phyloP scores from a whole-genome alignment of 2,888 invertebrate genomes.

The Cerastis leucographa region DNA sequence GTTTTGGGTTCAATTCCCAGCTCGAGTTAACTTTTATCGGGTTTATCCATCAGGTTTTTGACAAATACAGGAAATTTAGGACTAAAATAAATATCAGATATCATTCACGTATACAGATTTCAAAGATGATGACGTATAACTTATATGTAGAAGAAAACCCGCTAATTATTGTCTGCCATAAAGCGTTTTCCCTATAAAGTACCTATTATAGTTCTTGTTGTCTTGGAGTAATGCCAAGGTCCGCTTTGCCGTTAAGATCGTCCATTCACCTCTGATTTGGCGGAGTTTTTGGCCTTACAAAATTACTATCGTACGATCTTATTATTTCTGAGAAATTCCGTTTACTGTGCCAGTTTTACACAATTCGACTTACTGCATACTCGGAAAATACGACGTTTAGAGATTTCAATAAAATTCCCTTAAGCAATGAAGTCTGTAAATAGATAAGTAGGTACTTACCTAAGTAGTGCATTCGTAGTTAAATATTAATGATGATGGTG shows the following conservation, averaged over 20 bases:
- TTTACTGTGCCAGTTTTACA: slow-evolving; percentile 25
- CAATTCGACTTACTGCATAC: background rate
- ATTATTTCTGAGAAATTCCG: slow-evolving; percentile 27
- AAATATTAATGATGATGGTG: too few relatives aligned
- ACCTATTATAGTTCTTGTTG: slow-evolving; percentile 17
- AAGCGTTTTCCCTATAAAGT: slow-evolving; percentile 20
- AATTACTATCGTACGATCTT: slow-evolving; percentile 20
- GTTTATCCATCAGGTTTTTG: background rate
- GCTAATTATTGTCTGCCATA: background rate
- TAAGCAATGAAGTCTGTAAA: background rate
- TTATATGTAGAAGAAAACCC: background rate
- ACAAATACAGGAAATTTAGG: background rate
- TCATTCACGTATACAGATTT: background rate
- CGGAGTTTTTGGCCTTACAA: slow-evolving; percentile 23
- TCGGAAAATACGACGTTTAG: background rate
- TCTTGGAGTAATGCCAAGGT: slow-evolving; percentile 50
- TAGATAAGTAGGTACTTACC: background rate
- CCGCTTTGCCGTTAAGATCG: slow-evolving; percentile 14
- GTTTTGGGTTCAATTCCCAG: background rate
- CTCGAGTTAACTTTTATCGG: background rate
- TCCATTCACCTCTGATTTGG: slow-evolving; percentile 54
- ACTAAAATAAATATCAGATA: slow-evolving; percentile 3
- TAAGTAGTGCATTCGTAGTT: background rate
- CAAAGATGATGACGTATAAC: slow-evolving; percentile 5
- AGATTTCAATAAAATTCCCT: background rate